phyloP scores from a whole-genome alignment of 2,113 vertebrate genomes.

The Corythoichthys intestinalis region DNA sequence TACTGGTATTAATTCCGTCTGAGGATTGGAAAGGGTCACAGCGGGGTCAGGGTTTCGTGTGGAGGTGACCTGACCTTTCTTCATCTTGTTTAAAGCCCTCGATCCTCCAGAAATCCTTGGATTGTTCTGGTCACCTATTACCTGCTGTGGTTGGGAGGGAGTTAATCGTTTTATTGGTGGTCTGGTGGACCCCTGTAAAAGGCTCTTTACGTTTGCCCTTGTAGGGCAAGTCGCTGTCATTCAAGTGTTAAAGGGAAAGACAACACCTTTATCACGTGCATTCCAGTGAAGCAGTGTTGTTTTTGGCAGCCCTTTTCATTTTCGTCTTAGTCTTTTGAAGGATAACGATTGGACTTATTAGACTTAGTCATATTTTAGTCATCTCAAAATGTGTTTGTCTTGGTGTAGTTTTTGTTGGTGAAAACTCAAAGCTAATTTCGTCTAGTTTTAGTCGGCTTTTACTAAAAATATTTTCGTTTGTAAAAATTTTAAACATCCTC shows the following conservation, averaged over 20 bases:
- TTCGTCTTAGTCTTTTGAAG: no score
- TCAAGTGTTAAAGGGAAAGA: neutral
- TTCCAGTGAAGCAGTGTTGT: no score
- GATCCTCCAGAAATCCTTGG: conserved; percentile 24
- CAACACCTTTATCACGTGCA: no score
- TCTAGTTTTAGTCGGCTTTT: no score
- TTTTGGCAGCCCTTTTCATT: no score
- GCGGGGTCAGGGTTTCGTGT: conserved; percentile 36
- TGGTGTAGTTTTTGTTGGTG: no score
- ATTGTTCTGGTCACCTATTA: conserved; percentile 40
- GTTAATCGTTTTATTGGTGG: conserved; percentile 22
- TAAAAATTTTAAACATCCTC: no score
- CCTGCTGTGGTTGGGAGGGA: conserved; percentile 20
- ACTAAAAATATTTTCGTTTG: no score
- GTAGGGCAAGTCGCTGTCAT: neutral
- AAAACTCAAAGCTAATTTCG: no score
- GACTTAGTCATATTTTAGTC: no score
- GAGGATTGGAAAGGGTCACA: conserved; percentile 50
- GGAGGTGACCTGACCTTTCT: conserved; percentile 58
- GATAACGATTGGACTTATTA: no score
- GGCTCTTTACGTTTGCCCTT: conserved; percentile 3
- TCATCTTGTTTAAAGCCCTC: conserved; percentile 45
- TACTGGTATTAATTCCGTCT: conserved; percentile 63
- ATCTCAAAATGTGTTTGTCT: no score
- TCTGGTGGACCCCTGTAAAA: conserved; percentile 22